Base-by-base conservation (phyloP, 2,797 vertebrate species). In the Cuniculus paca region DNA sequence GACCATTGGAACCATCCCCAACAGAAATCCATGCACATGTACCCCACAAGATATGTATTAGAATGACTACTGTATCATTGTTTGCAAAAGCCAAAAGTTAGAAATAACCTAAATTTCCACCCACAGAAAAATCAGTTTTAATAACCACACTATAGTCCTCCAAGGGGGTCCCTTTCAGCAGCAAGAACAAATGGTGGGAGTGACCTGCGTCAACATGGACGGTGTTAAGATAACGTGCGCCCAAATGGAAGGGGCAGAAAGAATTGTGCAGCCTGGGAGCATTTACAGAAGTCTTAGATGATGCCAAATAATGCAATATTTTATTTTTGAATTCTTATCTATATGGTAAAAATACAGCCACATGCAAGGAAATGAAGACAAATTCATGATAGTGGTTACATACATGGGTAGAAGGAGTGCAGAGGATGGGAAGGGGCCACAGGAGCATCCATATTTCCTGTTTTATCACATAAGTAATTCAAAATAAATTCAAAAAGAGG, bases 271-370 rank as follows among this genome's bases (percentile, higher is more conserved):
- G 91, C 86, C 92, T 97, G 84, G 48, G 39, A 87, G 83, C 86
- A 34, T 83, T 96, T 92, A 96, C 70, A 68, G 24, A 63, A 94
- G 36, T 56, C 84, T 50, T 82, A 72, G 91, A 84, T 65, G 72
- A 96, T 95, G 75, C 82, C 93, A 96, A 97, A 95, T 80, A 80
- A 84, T 88, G 81, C 60, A 56, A 65, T 86, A 56, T 95, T 96
- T 94, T 97, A 90, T 96, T 96, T 96, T 61, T 84, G 89, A 72
- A 87, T 92, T 77, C 86, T 87, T 88, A 95, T 81, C 80, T 95
- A 77, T 82, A 63, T 5, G 92, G 91, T 77, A 92, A 95, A 97
- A 97, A 94, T 93, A 95, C 54, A 77, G 58, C 92, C 82, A 68
- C 94, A 80, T 77, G 86, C 79, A 89, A 60, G 56, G 28, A 36